phyloP scores from a whole-genome alignment of 2,113 vertebrate genomes.

The Cyprinodon tularosa region DNA sequence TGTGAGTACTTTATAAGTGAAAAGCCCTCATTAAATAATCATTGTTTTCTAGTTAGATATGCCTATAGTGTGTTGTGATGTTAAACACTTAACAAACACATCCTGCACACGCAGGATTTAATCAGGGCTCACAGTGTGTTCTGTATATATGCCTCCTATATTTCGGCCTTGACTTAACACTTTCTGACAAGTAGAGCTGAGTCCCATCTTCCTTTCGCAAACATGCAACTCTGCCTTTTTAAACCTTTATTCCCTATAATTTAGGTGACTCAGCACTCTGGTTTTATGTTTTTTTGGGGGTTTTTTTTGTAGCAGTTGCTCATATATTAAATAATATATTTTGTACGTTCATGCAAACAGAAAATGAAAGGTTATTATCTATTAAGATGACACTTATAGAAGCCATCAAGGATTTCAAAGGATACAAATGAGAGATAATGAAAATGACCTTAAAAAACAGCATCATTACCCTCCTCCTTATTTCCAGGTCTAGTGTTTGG shows the following conservation, averaged over 20 bases:
- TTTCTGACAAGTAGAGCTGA: slow-evolving; percentile 58
- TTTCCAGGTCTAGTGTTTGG: slow-evolving; percentile 13
- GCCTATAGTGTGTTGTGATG: neutral
- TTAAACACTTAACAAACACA: neutral
- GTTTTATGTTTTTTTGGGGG: neutral
- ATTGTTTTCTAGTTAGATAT: too few relatives aligned
- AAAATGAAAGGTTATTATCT: neutral
- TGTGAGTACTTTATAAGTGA: neutral
- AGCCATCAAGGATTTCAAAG: neutral
- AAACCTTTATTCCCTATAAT: slow-evolving; percentile 6
- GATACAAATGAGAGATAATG: slow-evolving; percentile 22
- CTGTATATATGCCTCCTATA: slow-evolving; percentile 20
- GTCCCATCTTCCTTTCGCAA: slow-evolving; percentile 48
- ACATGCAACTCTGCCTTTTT: slow-evolving; percentile 52
- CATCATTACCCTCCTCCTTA: slow-evolving; percentile 13
- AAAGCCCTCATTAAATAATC: neutral
- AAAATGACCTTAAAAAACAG: slow-evolving; percentile 20
- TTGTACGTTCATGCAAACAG: neutral
- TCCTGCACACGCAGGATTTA: neutral
- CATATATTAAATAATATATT: neutral
- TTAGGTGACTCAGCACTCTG: slow-evolving; percentile 34
- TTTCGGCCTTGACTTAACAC: slow-evolving; percentile 37
- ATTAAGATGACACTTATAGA: neutral
- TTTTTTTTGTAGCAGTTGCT: slow-evolving; percentile 39
- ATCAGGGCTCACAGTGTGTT: slow-evolving; percentile 11